Evolutionary conservation across 2,888 invertebrate species (phyloP).

Genomic region (Macrophya annulata): DNA sequence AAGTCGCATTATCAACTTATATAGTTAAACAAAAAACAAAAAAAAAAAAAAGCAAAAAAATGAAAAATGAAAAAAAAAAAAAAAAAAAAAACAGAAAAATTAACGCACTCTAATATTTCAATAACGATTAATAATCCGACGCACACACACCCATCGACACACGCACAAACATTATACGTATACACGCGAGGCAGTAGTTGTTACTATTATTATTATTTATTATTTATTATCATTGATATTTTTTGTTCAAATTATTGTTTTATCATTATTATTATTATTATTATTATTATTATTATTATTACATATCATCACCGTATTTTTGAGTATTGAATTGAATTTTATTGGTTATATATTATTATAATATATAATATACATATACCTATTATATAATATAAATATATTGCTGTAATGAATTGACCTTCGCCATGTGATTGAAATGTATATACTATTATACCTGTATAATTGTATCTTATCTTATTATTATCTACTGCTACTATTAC

Average conservation of each 20-base stretch:
- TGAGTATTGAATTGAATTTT: constrained; percentile 12
- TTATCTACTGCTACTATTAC: constrained; percentile 27
- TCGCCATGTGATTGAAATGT: constrained; percentile 7
- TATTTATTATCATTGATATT: not conserved
- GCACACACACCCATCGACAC: constrained; percentile 19
- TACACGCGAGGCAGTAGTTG: constrained; percentile 44
- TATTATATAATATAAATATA: no score
- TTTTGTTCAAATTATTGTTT: not conserved
- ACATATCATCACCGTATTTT: not conserved
- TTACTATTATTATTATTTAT: not conserved
- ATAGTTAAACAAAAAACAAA: constrained; percentile 19
- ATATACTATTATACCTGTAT: constrained; percentile 13
- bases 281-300: not conserved
- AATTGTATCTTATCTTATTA: not conserved
- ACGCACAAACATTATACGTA: constrained; percentile 7
- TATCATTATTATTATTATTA: not conserved
- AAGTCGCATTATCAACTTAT: constrained; percentile 82
- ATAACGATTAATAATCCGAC: constrained; percentile 18
- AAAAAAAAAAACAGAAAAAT: constrained; percentile 30
- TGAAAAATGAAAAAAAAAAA: not conserved
- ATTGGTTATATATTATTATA: constrained; percentile 5
- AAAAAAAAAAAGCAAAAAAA: not conserved
- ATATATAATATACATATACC: no score
- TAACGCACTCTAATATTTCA: constrained; percentile 43
- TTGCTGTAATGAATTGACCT: constrained; percentile 13